Conservation (phyloP, 2,888 invertebrate genomes). For the Standfussiana lucernea region DNA sequence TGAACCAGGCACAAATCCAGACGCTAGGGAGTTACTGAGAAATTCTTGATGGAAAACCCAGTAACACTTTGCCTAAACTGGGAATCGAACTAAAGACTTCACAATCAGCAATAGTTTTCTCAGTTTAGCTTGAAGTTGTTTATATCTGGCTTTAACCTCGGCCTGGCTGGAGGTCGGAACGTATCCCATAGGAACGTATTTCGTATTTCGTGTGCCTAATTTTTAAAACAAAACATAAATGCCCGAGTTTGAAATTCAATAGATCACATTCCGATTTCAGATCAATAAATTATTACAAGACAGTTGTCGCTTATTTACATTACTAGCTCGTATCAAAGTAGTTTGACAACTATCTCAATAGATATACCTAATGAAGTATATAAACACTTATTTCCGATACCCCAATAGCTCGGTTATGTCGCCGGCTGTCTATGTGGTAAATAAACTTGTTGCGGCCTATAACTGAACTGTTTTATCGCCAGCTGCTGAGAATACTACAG, state of each 20-base stretch:
- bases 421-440: conserved; percentile 10
- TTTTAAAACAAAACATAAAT: conserved; percentile 28
- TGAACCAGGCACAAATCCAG: not conserved
- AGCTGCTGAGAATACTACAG: conserved; percentile 8
- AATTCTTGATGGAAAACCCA: not conserved
- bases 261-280: conserved; percentile 36
- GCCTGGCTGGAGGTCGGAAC: not conserved
- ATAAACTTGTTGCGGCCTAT: conserved; percentile 31
- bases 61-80: not conserved
- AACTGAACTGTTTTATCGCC: not conserved
- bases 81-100: not conserved
- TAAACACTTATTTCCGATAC: not conserved
- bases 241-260: conserved; percentile 54
- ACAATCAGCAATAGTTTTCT: not conserved
- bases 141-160: not conserved
- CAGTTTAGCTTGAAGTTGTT: not conserved
- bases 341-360: conserved; percentile 46
- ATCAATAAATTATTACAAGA: conserved; percentile 28
- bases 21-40: too few relatives aligned
- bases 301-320: not conserved
- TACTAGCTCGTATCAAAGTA: conserved; percentile 9
- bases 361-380: conserved; percentile 1
- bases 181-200: not conserved
- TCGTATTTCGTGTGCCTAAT: not conserved
- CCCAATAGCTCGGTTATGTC: conserved; percentile 4